phyloP scores from a whole-genome alignment of 37 sponge, comb jelly and placozoan genomes.

The Crambe crambe region DNA sequence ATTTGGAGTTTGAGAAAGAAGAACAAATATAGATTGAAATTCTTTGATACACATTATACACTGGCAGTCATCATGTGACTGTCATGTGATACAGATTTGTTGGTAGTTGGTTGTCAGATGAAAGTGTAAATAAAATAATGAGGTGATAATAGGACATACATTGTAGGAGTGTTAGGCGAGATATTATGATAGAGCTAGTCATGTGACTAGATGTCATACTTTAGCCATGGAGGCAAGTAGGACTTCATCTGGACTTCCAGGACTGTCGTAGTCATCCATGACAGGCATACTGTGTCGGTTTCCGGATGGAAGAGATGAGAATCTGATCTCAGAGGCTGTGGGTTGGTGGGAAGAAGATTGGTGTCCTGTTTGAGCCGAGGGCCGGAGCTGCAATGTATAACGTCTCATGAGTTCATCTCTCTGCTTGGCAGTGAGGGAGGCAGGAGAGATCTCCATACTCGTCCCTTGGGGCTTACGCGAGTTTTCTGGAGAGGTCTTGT shows the following conservation, averaged over 20 bases:
- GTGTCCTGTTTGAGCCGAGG: background rate
- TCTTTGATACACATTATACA: no score
- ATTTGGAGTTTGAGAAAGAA: no score
- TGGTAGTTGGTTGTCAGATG: no score
- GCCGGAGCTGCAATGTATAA: background rate
- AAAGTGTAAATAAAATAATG: no score
- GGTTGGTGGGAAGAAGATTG: background rate
- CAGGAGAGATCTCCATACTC: slow-evolving; percentile 3
- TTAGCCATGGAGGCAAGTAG: slow-evolving; percentile 31
- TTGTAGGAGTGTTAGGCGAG: no score
- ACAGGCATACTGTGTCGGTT: slow-evolving; percentile 45
- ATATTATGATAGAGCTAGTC: no score
- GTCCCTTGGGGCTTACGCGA: background rate
- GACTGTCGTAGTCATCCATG: slow-evolving; percentile 48
- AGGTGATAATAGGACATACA: no score
- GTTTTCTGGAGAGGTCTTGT: background rate
- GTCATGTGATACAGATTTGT: no score
- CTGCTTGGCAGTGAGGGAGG: slow-evolving; percentile 17
- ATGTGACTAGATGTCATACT: slow-evolving; percentile 34
- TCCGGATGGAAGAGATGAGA: background rate
- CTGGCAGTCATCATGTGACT: no score
- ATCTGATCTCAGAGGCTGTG: background rate
- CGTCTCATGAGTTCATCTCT: slow-evolving; percentile 1
- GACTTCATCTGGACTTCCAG: slow-evolving; percentile 5
- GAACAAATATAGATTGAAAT: no score